Conservation (phyloP, 2,113 vertebrate genomes). For the Penelope pileata region DNA sequence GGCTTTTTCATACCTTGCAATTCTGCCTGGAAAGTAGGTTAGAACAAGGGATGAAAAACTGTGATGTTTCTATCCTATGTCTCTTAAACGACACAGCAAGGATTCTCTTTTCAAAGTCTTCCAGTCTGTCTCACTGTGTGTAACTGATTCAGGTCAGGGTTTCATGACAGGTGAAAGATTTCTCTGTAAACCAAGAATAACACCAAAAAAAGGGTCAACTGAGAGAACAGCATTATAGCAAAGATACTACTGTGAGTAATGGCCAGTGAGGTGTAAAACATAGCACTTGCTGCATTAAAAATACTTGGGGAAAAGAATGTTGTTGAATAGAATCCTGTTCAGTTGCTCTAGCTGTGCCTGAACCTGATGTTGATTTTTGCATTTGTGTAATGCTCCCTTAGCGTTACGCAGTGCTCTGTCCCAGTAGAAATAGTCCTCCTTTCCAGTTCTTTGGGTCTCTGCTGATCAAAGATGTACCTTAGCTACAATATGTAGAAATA, state of each 20-base stretch:
- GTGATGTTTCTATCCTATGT: not conserved
- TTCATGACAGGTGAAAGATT: not conserved
- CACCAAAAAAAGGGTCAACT: not conserved
- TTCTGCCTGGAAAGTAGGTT: conserved; percentile 9
- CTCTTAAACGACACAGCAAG: not conserved
- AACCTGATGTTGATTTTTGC: not conserved
- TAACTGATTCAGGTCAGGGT: not conserved
- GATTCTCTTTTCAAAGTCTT: not conserved
- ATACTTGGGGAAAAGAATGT: not conserved
- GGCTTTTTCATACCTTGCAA: not conserved
- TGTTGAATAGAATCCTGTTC: not conserved
- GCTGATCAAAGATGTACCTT: not conserved
- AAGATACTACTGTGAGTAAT: not conserved
- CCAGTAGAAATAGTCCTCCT: not conserved
- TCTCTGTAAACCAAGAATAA: not conserved
- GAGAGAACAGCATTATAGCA: not conserved
- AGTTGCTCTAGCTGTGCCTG: not conserved
- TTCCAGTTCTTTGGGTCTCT: not conserved
- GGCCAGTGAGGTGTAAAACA: not conserved
- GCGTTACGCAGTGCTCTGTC: not conserved
- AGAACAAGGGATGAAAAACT: not conserved
- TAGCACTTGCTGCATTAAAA: not conserved
- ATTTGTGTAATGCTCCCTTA: not conserved
- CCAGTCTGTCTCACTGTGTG: not conserved
- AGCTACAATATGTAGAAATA: not conserved